Evolutionary conservation across 2,797 vertebrate genomes (phyloP).

Genomic region (Rousettus madagascariensis): DNA sequence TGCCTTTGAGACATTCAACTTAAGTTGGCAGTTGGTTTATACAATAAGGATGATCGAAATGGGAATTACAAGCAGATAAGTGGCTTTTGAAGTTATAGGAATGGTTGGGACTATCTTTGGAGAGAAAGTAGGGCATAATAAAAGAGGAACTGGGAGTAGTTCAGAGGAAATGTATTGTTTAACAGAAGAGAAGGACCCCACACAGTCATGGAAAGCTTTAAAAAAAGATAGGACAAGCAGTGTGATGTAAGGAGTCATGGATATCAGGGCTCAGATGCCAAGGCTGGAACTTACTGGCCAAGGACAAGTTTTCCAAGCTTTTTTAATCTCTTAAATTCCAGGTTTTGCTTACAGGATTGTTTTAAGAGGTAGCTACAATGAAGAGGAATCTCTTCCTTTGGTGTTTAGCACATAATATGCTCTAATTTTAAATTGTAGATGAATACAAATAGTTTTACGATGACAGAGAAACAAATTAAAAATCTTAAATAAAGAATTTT

Average conservation of each 20-base stretch:
- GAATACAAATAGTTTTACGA: not conserved
- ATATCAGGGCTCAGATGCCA: not conserved
- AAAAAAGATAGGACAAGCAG: not conserved
- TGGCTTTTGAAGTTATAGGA: not conserved
- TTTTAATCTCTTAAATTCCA: not conserved
- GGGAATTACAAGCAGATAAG: not conserved
- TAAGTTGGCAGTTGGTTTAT: not conserved
- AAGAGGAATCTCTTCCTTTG: not conserved
- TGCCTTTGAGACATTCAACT: not conserved
- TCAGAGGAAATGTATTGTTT: not conserved
- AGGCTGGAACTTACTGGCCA: not conserved
- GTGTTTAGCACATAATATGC: not conserved
- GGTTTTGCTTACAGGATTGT: not conserved
- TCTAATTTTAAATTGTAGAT: not conserved
- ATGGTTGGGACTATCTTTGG: not conserved
- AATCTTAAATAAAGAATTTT: not conserved
- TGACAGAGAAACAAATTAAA: not conserved
- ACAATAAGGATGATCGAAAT: not conserved
- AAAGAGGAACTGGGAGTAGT: not conserved
- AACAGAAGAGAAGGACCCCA: not conserved
- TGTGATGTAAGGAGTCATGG: not conserved
- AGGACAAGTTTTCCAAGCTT: not conserved
- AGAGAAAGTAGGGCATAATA: not conserved
- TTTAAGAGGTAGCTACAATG: not conserved
- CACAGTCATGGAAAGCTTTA: not conserved